phyloP scores from a whole-genome alignment of 2,888 invertebrate genomes.

The Agrochola macilenta region DNA sequence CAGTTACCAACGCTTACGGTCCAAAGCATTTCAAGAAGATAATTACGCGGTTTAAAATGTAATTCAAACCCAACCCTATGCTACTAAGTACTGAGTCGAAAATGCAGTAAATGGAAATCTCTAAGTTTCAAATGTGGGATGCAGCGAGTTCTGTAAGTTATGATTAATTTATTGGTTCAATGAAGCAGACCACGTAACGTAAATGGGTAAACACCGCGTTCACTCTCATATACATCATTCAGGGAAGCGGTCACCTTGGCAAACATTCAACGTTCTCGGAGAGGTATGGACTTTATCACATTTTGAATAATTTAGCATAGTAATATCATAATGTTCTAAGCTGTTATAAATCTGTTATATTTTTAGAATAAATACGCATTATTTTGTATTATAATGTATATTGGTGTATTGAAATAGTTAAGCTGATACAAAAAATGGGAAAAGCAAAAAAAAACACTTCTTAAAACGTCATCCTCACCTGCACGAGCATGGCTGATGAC shows the following conservation, averaged over 20 bases:
- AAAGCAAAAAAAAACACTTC: background rate
- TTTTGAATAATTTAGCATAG: conserved; percentile 42
- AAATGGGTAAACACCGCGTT: conserved; percentile 48
- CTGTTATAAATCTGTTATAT: background rate
- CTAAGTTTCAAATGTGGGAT: conserved; percentile 67
- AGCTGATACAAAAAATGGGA: background rate
- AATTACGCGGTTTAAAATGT: conserved; percentile 61
- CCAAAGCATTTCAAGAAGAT: conserved; percentile 70
- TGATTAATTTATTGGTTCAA: conserved; percentile 74
- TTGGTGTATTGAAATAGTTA: background rate
- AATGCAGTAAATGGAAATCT: conserved; percentile 35
- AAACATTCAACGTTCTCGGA: conserved; percentile 24
- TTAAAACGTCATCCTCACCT: too few relatives aligned
- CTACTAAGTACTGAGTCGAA: background rate
- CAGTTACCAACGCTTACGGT: conserved; percentile 68
- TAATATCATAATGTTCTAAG: conserved; percentile 7
- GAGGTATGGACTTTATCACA: conserved; percentile 16
- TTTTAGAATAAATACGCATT: background rate
- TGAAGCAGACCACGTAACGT: conserved; percentile 58
- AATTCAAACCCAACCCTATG: conserved; percentile 46
- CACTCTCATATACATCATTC: conserved; percentile 39
- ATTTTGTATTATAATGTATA: background rate
- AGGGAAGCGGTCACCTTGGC: conserved; percentile 43
- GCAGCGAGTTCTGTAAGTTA: conserved; percentile 72
- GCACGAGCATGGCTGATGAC: background rate